These are phyloP conservation scores for Micromesistius poutassou DNA, from an alignment of 2,797 vertebrate species.

Conservation along the genomic window DNA sequence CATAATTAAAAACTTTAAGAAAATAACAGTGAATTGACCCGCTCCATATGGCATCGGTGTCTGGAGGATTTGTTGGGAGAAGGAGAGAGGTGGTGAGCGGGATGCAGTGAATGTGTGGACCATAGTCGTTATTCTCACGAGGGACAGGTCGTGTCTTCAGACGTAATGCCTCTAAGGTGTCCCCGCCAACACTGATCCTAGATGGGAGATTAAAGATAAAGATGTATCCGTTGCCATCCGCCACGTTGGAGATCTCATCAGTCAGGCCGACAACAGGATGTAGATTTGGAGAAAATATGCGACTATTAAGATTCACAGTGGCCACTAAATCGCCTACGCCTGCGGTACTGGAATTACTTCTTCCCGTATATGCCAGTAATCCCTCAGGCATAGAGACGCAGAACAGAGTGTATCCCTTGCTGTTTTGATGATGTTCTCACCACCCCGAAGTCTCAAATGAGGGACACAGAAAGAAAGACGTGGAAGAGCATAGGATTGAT, in stretches of 20 bases:
- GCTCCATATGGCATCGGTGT: neutral
- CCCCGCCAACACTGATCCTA: neutral
- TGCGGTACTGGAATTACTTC: neutral
- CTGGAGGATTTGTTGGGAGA: neutral
- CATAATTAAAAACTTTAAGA: neutral
- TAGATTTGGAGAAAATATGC: neutral
- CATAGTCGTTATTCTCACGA: neutral
- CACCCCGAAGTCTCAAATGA: neutral
- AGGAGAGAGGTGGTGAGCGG: neutral
- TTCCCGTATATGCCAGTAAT: neutral
- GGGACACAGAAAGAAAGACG: neutral
- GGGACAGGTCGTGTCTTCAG: neutral
- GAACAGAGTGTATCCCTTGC: neutral
- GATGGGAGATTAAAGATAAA: neutral
- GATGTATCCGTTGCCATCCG: neutral
- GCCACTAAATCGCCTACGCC: neutral
- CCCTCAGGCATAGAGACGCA: neutral
- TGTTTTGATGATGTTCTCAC: neutral
- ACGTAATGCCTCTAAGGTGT: neutral
- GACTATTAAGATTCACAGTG: neutral
- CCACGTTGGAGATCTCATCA: neutral
- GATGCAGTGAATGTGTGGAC: neutral
- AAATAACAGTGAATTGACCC: neutral
- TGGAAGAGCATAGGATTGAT: neutral
- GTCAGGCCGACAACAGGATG: neutral